Evolutionary conservation across 2,113 vertebrate genomes (phyloP), one percentile per base, ranked within the genome.

Genomic region (Athene cunicularia): DNA sequence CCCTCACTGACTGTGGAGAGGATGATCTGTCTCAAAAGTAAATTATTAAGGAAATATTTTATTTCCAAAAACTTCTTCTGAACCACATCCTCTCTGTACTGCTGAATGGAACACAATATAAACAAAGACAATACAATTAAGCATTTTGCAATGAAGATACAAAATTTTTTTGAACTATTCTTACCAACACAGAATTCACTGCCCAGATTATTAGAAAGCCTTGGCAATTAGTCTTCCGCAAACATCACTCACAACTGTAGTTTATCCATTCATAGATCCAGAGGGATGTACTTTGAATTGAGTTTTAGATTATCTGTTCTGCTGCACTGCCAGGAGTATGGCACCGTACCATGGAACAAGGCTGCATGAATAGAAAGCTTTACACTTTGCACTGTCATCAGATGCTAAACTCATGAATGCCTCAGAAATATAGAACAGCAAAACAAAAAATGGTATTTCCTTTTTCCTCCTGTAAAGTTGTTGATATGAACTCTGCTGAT

Each of bases 291-390:
- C 8, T 67, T 87, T 15, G 62, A 22, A 9, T 27, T 33, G n/a
- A 73, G 17, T 67, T 60, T 70, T 53, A 82, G n/a, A 7, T 28
- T 59, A 19, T 28, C 12, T 1, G 2, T 59, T 30, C n/a, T 62
- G 21, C 13, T 73, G 41, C 41, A 26, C 9, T 41, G 14, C 33
- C 47, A 35, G 33, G 14, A 49, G 5, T 2, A 8, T 43, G 27
- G 10, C 37, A 76, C 30, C 2, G 1, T 23, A 23, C 27, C 9
- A 30, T 0, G 0, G 21, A 39, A 72, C 5, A 4, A 43, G 50
- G 19, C 6, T 84, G 9, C 24, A 35, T 3, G 1, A 71, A 50
- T 8, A 56, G 12, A 45, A 18, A 64, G 35, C 21, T 8, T 50
- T 26, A 70, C 7, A 10, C 6, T 28, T 37, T 35, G 18, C 39